Evolutionary conservation across 2,888 invertebrate genomes (phyloP).

Genomic region (Tanypteryx hageni): DNA sequence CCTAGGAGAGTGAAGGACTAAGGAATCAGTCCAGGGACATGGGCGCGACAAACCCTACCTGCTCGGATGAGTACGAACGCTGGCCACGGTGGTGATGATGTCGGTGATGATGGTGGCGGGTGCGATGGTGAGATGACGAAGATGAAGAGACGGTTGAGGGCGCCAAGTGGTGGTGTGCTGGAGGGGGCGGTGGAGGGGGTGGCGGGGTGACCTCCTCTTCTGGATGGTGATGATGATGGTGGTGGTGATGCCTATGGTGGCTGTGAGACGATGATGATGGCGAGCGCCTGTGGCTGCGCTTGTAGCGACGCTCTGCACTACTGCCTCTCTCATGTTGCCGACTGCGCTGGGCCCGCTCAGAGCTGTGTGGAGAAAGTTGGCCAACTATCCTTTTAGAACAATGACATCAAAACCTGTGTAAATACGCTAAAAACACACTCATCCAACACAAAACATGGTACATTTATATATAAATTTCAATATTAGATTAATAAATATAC

Average conservation of each 20-base stretch:
- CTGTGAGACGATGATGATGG: constrained; percentile 87
- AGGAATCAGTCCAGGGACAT: background rate
- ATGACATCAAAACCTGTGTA: background rate
- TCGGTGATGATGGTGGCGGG: constrained; percentile 87
- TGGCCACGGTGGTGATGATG: constrained; percentile 77
- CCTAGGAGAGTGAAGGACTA: constrained; percentile 4
- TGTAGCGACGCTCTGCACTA: constrained; percentile 89
- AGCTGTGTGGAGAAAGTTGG: constrained; percentile 73
- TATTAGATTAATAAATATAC: too few species aligned
- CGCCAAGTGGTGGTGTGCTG: constrained; percentile 67
- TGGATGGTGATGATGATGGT: constrained; percentile 73
- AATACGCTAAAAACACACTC: too few species aligned
- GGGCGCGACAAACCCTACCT: constrained; percentile 51
- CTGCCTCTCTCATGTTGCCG: constrained; percentile 84
- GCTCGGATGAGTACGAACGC: constrained; percentile 69
- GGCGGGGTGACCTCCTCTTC: constrained; percentile 68
- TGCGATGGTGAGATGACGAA: constrained; percentile 73
- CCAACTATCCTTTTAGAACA: background rate
- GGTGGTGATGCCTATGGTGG: constrained; percentile 80
- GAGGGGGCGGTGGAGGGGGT: constrained; percentile 69
- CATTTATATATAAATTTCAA: too few species aligned
- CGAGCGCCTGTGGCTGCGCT: constrained; percentile 89
- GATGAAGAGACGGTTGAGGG: constrained; percentile 60
- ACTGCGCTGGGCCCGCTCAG: constrained; percentile 79
- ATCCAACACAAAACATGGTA: too few species aligned